Conservation (phyloP, 2,888 invertebrate genomes). For the Peribatodes rhomboidaria region DNA sequence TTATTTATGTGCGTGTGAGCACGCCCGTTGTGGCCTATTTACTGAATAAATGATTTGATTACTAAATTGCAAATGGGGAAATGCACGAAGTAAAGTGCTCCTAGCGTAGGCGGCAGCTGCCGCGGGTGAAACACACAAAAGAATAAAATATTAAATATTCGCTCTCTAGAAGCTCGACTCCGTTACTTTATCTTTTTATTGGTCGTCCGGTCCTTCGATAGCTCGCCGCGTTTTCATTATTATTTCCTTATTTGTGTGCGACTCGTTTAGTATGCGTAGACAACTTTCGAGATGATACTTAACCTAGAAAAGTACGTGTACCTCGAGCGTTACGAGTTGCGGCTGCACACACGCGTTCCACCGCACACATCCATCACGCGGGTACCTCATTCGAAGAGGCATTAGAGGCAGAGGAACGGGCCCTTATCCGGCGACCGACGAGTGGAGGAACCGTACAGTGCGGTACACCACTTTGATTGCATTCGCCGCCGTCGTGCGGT, state of each 20-base stretch:
- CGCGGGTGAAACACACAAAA: slow-evolving; percentile 43
- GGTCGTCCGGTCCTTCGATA: slow-evolving; percentile 54
- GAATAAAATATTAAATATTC: slow-evolving; percentile 48
- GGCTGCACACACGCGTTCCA: slow-evolving; percentile 39
- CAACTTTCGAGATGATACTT: slow-evolving; percentile 69
- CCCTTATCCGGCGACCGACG: slow-evolving; percentile 28
- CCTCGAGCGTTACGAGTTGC: slow-evolving; percentile 48
- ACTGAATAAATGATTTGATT: slow-evolving; percentile 52
- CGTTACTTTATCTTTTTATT: slow-evolving; percentile 56
- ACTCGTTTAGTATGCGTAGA: slow-evolving; percentile 62
- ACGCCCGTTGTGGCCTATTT: slow-evolving; percentile 50
- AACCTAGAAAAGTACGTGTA: slow-evolving; percentile 63
- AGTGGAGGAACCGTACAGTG: slow-evolving; percentile 47
- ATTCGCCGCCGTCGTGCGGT: slow-evolving; percentile 49
- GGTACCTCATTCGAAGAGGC: neutral
- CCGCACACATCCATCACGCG: slow-evolving; percentile 22
- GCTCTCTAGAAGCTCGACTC: slow-evolving; percentile 40
- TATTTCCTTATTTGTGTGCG: slow-evolving; percentile 66
- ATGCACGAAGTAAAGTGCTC: slow-evolving; percentile 44
- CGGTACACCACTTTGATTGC: slow-evolving; percentile 55
- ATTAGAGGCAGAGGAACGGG: slow-evolving; percentile 24
- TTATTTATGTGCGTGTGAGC: slow-evolving; percentile 49
- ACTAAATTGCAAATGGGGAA: slow-evolving; percentile 51
- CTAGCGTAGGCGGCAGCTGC: slow-evolving; percentile 41
- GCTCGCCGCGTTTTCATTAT: slow-evolving; percentile 61